These are phyloP conservation scores for Luehdorfia chinensis DNA, from an alignment of 1,140 invertebrate genomes.

Conservation along the genomic window DNA sequence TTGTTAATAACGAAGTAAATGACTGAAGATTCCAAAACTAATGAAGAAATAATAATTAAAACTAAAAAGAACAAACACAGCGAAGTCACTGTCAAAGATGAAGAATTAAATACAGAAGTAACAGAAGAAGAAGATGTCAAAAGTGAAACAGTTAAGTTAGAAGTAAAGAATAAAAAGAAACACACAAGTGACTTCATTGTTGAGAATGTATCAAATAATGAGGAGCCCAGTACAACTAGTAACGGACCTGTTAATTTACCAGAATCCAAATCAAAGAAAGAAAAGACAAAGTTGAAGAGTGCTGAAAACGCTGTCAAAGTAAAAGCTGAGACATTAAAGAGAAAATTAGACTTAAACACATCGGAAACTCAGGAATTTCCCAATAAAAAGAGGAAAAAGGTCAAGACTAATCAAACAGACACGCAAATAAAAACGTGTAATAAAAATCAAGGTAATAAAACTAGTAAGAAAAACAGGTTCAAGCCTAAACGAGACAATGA, in stretches of 20 bases:
- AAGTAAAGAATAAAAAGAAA: slow-evolving; percentile 36
- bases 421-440: slow-evolving; percentile 26
- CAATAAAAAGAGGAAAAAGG: slow-evolving; percentile 21
- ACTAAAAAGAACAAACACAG: slow-evolving; percentile 6
- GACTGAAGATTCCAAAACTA: not conserved
- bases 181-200: slow-evolving; percentile 7
- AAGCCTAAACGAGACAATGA: slow-evolving; percentile 11
- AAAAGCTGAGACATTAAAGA: slow-evolving; percentile 1
- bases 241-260: not conserved
- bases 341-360: slow-evolving; percentile 11
- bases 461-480: slow-evolving; percentile 32
- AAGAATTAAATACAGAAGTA: not conserved
- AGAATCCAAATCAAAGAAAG: not conserved
- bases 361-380: not conserved
- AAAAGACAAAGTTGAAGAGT: slow-evolving; percentile 6
- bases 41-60: not conserved
- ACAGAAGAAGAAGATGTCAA: not conserved
- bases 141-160: not conserved
- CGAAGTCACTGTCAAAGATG: not conserved
- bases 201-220: not conserved
- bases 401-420: slow-evolving; percentile 20
- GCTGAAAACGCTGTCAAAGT: slow-evolving; percentile 5
- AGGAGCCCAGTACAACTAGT: slow-evolving; percentile 3
- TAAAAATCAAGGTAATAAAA: slow-evolving; percentile 45
- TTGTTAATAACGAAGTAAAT: slow-evolving; percentile 1